These are phyloP conservation scores for Oxyruncus cristatus DNA, from an alignment of 2,113 vertebrate genomes.

Conservation along the genomic window DNA sequence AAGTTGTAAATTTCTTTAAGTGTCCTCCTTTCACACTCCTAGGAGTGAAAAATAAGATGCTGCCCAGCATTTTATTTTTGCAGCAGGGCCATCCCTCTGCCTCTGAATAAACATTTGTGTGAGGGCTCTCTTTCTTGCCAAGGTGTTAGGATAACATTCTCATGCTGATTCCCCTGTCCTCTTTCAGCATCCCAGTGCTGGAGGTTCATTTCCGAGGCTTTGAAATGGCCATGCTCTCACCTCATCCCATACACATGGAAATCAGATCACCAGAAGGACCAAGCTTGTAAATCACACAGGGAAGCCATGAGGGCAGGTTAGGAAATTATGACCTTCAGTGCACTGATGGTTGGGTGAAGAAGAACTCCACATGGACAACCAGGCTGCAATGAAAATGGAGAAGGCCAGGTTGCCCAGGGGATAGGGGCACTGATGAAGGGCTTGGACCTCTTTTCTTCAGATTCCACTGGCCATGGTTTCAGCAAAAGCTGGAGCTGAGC, in stretches of 20 bases:
- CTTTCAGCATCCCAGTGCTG: conserved; percentile 23
- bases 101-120: conserved; percentile 61
- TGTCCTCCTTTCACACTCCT: conserved; percentile 29
- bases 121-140: conserved; percentile 35
- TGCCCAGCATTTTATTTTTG: conserved; percentile 11
- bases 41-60: conserved; percentile 47
- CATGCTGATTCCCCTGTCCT: conserved; percentile 60
- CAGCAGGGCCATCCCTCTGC: conserved; percentile 2
- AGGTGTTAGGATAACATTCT: conserved; percentile 72
- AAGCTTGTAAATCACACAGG: not conserved
- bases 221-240: conserved; percentile 67
- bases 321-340: not conserved
- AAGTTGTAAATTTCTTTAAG: conserved; percentile 26
- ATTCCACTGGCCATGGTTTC: not conserved
- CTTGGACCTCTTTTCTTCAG: not conserved
- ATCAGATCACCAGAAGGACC: conserved; percentile 40
- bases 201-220: conserved; percentile 59
- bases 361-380: not conserved
- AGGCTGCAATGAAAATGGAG: not conserved
- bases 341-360: not conserved
- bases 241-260: conserved; percentile 61
- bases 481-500: not conserved
- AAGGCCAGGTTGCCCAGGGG: not conserved
- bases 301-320: not conserved
- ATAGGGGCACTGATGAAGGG: not conserved